phyloP scores from a whole-genome alignment of 2,888 invertebrate genomes.

The Quadriops clusia region DNA sequence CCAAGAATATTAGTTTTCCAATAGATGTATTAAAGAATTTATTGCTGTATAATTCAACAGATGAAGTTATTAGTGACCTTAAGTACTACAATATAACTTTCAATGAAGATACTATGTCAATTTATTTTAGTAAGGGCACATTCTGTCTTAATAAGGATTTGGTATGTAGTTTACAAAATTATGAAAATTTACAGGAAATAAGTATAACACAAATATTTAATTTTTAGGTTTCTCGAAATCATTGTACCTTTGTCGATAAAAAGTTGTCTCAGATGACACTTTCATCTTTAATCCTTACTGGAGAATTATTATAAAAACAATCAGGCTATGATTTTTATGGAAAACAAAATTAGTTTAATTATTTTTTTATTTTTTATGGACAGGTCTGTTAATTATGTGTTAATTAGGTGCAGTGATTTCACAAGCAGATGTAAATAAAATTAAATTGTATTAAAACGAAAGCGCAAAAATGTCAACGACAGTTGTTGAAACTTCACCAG shows the following conservation, averaged over 20 bases:
- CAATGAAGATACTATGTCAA: too few species aligned
- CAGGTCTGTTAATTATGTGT: conserved; percentile 5
- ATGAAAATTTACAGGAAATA: not conserved
- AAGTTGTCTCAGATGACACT: conserved; percentile 16
- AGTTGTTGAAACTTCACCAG: conserved; percentile 10
- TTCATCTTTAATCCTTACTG: conserved; percentile 18
- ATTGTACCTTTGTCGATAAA: conserved; percentile 18
- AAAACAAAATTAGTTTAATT: conserved; percentile 8
- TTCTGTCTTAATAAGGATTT: conserved; percentile 34
- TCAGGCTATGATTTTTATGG: conserved; percentile 6
- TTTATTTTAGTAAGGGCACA: conserved; percentile 34
- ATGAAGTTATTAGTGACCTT: conserved; percentile 37
- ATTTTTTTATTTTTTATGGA: conserved; percentile 5
- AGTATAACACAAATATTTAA: not conserved
- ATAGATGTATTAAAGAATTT: conserved; percentile 35
- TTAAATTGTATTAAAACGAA: conserved; percentile 2
- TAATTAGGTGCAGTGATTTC: conserved; percentile 1
- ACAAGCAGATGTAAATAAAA: not conserved
- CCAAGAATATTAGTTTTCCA: conserved; percentile 42
- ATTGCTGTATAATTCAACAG: conserved; percentile 37
- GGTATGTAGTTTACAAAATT: conserved; percentile 31
- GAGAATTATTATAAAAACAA: conserved; percentile 11
- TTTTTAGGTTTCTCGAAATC: conserved; percentile 20
- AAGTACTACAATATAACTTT: too few species aligned
- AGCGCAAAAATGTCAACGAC: conserved; percentile 11